Conservation (phyloP, 1,140 invertebrate species). For the Achatina immaculata region DNA sequence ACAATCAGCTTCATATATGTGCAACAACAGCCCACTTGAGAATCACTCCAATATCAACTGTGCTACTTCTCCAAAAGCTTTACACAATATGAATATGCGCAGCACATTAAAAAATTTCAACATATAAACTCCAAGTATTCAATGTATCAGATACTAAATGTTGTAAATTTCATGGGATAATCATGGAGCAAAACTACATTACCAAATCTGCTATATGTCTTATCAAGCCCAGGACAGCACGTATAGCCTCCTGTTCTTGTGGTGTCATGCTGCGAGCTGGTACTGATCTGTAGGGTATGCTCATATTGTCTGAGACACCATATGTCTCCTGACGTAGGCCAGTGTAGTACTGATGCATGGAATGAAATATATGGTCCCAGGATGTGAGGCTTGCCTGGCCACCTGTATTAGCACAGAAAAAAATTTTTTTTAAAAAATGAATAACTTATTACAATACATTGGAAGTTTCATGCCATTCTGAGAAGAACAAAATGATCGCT, state of each 20-base stretch:
- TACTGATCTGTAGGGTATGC: constrained; percentile 73
- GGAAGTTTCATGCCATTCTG: background rate
- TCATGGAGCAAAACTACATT: too few species aligned
- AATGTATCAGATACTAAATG: too few species aligned
- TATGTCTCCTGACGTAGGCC: constrained; percentile 78
- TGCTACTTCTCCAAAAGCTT: too few species aligned
- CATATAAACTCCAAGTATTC: too few species aligned
- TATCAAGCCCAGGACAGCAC: constrained; percentile 84
- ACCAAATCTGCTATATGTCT: constrained; percentile 79
- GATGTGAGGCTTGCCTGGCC: constrained; percentile 75
- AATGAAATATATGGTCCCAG: constrained; percentile 91
- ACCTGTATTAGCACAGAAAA: constrained; percentile 48
- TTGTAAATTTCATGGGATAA: too few species aligned
- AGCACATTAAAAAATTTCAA: too few species aligned
- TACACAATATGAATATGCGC: too few species aligned
- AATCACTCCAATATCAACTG: too few species aligned
- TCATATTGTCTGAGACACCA: constrained; percentile 73
- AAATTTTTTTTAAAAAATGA: background rate
- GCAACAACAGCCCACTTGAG: too few species aligned
- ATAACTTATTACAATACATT: background rate
- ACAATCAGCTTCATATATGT: too few species aligned
- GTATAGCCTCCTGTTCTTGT: constrained; percentile 88
- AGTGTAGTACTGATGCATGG: constrained; percentile 81
- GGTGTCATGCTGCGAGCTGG: constrained; percentile 81
- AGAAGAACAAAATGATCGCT: too few species aligned